phyloP scores from a whole-genome alignment of 2,113 vertebrate species.

The Sterrhoptilus dennistouni region DNA sequence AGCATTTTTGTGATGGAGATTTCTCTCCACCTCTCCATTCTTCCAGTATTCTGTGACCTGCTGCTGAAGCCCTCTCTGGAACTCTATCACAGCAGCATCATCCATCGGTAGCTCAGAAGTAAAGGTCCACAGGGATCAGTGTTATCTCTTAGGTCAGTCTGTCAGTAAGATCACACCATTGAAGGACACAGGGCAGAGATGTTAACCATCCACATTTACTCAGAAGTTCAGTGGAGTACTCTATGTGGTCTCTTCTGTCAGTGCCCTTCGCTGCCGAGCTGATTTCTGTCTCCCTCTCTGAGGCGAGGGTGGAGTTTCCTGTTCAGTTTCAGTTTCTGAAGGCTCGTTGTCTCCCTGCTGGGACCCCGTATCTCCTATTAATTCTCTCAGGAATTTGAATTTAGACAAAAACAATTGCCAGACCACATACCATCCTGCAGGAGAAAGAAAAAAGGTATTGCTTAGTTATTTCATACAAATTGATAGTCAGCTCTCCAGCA shows the following conservation, averaged over 20 bases:
- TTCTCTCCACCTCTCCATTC: slow-evolving; percentile 34
- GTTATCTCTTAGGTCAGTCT: neutral
- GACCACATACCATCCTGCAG: slow-evolving; percentile 95
- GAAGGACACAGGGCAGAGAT: slow-evolving; percentile 6
- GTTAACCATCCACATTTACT: neutral
- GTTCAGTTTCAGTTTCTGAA: slow-evolving; percentile 81
- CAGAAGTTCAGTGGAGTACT: neutral
- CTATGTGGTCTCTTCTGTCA: slow-evolving; percentile 76
- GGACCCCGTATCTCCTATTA: slow-evolving; percentile 89
- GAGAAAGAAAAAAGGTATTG: neutral
- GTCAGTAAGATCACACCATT: slow-evolving; percentile 9
- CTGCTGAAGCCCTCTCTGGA: slow-evolving; percentile 38
- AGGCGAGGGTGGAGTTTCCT: slow-evolving; percentile 58
- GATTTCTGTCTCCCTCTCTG: slow-evolving; percentile 78
- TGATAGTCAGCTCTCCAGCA: neutral
- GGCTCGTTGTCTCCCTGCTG: slow-evolving; percentile 86
- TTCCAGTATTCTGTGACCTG: slow-evolving; percentile 35
- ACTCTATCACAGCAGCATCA: neutral
- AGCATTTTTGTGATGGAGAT: neutral
- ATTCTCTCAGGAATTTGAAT: slow-evolving; percentile 96
- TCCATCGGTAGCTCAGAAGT: slow-evolving; percentile 11
- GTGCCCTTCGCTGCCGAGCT: slow-evolving; percentile 81
- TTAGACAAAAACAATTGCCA: slow-evolving; percentile 98
- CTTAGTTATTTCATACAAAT: neutral
- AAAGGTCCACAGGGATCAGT: neutral